Conservation (phyloP, 2,113 vertebrate genomes). For the Murina feae region DNA sequence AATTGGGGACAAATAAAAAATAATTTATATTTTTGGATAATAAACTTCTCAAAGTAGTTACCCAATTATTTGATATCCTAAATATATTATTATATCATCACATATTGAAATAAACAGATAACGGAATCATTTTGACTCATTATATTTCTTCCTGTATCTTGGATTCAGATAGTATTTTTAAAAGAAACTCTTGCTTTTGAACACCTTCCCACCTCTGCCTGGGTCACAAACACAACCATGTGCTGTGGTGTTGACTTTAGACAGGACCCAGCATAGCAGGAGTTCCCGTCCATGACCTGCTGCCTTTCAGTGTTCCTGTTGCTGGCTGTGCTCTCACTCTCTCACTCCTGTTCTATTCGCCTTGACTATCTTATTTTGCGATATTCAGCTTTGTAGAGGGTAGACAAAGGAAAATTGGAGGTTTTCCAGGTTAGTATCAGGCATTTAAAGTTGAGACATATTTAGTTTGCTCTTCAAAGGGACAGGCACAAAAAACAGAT, state of each 20-base stretch:
- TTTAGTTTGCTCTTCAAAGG: not conserved
- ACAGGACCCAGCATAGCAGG: not conserved
- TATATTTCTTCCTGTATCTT: not conserved
- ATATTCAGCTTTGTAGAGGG: not conserved
- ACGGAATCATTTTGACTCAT: not conserved
- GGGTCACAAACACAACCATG: not conserved
- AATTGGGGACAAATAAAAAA: not conserved
- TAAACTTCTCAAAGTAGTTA: not conserved
- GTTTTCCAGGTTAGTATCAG: not conserved
- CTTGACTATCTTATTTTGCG: not conserved
- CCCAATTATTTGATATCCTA: not conserved
- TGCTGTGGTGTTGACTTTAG: not conserved
- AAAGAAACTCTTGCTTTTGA: not conserved
- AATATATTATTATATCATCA: not conserved
- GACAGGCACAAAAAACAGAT: not conserved
- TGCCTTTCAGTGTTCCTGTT: not conserved
- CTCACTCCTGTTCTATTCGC: not conserved
- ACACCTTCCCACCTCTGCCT: not conserved
- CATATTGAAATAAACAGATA: not conserved
- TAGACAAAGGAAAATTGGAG: not conserved
- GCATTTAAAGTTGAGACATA: not conserved
- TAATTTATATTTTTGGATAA: not conserved
- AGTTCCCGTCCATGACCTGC: not conserved
- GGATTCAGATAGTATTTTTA: not conserved
- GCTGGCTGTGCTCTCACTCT: not conserved